Conservation (phyloP, 2,888 invertebrate species). For the Hoplodrina blanda region DNA sequence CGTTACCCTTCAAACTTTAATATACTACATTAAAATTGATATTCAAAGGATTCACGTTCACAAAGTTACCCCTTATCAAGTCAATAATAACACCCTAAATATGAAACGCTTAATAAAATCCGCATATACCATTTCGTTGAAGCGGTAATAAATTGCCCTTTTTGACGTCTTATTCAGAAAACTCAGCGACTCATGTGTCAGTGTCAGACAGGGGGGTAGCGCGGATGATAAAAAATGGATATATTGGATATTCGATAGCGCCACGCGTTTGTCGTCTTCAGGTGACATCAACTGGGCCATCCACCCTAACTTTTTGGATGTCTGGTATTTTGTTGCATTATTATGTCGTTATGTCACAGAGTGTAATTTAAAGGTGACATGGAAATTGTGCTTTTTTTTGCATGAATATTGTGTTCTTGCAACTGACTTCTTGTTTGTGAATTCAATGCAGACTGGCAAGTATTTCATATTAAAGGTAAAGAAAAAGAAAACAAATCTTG, state of each 20-base stretch:
- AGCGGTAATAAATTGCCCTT: slow-evolving; percentile 87
- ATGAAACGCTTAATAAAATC: slow-evolving; percentile 88
- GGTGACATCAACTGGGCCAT: slow-evolving; percentile 68
- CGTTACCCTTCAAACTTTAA: slow-evolving; percentile 8
- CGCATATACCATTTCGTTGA: slow-evolving; percentile 76
- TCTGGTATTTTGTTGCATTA: slow-evolving; percentile 33
- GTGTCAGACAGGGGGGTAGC: slow-evolving; percentile 72
- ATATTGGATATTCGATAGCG: slow-evolving; percentile 65
- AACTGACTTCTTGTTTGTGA: background rate
- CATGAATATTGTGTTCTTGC: background rate
- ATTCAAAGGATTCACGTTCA: slow-evolving; percentile 54
- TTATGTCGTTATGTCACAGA: slow-evolving; percentile 15
- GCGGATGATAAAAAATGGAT: slow-evolving; percentile 72
- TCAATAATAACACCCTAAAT: slow-evolving; percentile 79
- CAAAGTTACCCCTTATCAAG: slow-evolving; percentile 74
- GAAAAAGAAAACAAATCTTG: no score
- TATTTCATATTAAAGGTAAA: no score
- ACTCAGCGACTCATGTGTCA: slow-evolving; percentile 79
- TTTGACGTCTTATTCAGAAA: slow-evolving; percentile 87
- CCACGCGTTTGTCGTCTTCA: slow-evolving; percentile 81
- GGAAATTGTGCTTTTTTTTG: background rate
- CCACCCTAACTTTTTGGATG: slow-evolving; percentile 57
- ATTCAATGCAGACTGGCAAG: background rate
- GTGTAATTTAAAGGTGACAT: slow-evolving; percentile 39
- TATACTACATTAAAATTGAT: slow-evolving; percentile 40